phyloP scores from a whole-genome alignment of 1,140 invertebrate species.

The Plectrocnemia conspersa region DNA sequence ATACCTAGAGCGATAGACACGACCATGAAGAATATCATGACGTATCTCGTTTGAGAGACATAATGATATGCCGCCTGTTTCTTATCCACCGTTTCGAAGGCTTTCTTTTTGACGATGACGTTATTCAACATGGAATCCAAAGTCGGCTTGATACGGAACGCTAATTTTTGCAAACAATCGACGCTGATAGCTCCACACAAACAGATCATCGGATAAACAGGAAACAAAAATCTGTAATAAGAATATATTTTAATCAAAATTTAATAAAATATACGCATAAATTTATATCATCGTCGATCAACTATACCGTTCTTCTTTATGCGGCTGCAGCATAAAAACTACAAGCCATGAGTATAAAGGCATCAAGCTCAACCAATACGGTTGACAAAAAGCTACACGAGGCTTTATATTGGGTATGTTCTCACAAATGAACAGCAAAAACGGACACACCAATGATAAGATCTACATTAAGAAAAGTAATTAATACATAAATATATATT shows the following conservation, averaged over 20 bases:
- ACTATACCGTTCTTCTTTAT: conserved; percentile 75
- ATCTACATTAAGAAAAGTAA: conserved; percentile 46
- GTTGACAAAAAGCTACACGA: conserved; percentile 60
- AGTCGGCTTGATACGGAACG: conserved; percentile 57
- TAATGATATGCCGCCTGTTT: conserved; percentile 62
- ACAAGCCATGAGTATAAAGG: conserved; percentile 85
- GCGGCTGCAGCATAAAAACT: conserved; percentile 86
- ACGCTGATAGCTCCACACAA: conserved; percentile 79
- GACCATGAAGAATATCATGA: conserved; percentile 62
- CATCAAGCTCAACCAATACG: conserved; percentile 67
- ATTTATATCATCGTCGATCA: conserved; percentile 18
- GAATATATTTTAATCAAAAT: conserved; percentile 21
- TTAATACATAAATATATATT: conserved; percentile 1
- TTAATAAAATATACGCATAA: conserved; percentile 19
- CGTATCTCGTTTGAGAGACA: conserved; percentile 64
- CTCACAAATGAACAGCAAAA: conserved; percentile 48
- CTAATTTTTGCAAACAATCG: conserved; percentile 75
- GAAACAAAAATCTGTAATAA: conserved; percentile 81
- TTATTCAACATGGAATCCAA: conserved; percentile 32
- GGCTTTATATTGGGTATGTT: conserved; percentile 56
- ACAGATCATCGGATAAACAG: conserved; percentile 89
- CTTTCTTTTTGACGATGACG: conserved; percentile 31
- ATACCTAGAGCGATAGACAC: conserved; percentile 56
- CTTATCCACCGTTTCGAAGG: conserved; percentile 40
- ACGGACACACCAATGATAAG: conserved; percentile 52